A percentile compares a stretch with the other conserved stretches of the same genome.
Conservation (phyloP, 2,113 vertebrate species). For the Galemys pyrenaicus region DNA sequence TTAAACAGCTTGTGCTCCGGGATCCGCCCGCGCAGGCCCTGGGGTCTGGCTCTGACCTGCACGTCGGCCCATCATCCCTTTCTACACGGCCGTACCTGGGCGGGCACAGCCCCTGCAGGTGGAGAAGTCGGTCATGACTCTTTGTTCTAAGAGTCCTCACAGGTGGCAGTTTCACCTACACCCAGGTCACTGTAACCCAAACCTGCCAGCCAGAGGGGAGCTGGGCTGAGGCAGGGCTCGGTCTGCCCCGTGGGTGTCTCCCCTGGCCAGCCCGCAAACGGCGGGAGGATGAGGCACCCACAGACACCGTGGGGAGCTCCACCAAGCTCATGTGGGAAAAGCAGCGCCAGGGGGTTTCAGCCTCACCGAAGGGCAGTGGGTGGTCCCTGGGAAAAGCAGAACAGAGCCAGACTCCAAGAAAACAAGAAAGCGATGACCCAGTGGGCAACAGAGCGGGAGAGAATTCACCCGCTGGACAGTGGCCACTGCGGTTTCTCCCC, state of each 20-base stretch:
- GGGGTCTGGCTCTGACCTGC: not conserved
- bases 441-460: too few species aligned
- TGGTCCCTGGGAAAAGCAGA: not conserved
- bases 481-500: too few species aligned
- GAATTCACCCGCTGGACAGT: too few species aligned
- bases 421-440: too few species aligned
- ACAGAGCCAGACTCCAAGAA: not conserved
- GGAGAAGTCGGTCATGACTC: accelerated
- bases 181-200: accelerated
- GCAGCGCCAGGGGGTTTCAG: not conserved
- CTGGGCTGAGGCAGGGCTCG: not conserved
- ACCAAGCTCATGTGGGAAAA: not conserved
- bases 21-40: not conserved
- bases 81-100: not conserved
- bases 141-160: not conserved
- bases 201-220: not conserved
- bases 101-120: accelerated
- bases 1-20: not conserved
- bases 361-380: not conserved
- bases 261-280: not conserved
- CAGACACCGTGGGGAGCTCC: not conserved
- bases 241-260: not conserved
- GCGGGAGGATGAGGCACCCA: not conserved
- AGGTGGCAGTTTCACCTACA: accelerated
- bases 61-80: accelerated